phyloP scores from a whole-genome alignment of 2,113 vertebrate species.

The Petaurus breviceps region DNA sequence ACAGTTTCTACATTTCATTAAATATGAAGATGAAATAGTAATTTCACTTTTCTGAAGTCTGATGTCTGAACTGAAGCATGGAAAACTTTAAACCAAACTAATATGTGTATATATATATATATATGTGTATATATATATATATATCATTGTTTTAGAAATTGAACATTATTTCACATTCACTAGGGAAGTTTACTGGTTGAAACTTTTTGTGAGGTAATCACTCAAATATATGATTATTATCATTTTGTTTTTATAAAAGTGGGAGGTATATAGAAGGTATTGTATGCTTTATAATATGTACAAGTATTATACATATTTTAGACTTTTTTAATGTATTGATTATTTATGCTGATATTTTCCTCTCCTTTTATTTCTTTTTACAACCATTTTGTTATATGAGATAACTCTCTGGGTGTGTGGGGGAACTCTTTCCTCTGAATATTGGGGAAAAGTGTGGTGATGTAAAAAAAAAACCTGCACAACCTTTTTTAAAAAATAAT shows the following conservation, averaged over 20 bases:
- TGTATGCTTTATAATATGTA: neutral
- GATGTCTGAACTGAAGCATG: neutral
- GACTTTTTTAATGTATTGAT: neutral
- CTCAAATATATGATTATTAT: neutral
- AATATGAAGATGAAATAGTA: neutral
- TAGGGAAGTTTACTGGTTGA: neutral
- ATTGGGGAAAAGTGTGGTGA: neutral
- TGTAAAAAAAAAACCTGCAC: neutral
- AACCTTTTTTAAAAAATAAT: neutral
- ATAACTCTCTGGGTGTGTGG: neutral
- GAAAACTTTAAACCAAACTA: slow-evolving; percentile 2
- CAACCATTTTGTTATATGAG: neutral
- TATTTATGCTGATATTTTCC: neutral
- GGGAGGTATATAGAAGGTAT: neutral
- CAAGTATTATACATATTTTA: neutral
- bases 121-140: neutral
- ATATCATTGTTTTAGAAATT: neutral
- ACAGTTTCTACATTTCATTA: neutral
- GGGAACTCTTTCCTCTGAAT: too few species aligned
- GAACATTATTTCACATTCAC: neutral
- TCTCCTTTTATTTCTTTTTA: neutral
- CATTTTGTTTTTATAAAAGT: neutral
- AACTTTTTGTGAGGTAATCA: neutral
- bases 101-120: neutral
- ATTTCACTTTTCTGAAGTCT: neutral